phyloP scores from a whole-genome alignment of 1,140 invertebrate genomes.

The Propsilocerus akamusi region DNA sequence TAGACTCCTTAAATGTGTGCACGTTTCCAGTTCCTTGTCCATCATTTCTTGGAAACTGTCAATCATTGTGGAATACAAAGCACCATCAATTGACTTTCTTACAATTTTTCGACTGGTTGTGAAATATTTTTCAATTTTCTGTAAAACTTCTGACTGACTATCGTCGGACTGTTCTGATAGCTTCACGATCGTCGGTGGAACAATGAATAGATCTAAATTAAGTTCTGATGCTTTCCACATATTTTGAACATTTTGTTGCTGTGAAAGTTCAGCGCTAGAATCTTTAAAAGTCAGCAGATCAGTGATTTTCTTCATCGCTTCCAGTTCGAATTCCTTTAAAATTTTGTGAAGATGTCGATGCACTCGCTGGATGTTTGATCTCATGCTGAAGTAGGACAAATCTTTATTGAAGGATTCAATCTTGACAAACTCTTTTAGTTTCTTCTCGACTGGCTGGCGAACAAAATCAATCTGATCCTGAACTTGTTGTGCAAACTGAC shows the following conservation, averaged over 20 bases:
- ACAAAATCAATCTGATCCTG: constrained; percentile 39
- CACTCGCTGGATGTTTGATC: constrained; percentile 68
- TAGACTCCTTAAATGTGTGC: constrained; percentile 37
- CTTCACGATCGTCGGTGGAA: background rate
- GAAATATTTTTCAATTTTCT: constrained; percentile 24
- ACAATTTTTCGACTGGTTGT: constrained; percentile 40
- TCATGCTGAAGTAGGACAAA: constrained; percentile 86
- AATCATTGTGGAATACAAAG: constrained; percentile 34
- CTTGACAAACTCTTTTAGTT: constrained; percentile 83
- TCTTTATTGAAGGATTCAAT: constrained; percentile 89
- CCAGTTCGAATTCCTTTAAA: constrained; percentile 56
- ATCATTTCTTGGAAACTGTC: constrained; percentile 42
- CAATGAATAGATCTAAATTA: constrained; percentile 6
- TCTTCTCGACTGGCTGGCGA: constrained; percentile 70
- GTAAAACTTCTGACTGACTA: constrained; percentile 7
- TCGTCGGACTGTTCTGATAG: background rate
- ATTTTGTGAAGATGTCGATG: constrained; percentile 75
- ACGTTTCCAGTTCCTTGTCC: constrained; percentile 39
- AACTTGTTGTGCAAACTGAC: constrained; percentile 52
- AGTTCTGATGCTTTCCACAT: constrained; percentile 11
- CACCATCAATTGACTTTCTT: constrained; percentile 33
- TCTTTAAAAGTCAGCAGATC: constrained; percentile 20
- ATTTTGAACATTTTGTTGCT: constrained; percentile 14
- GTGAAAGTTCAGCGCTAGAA: constrained; percentile 11
- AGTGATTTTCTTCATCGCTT: constrained; percentile 24